Conservation (phyloP, 2,888 invertebrate species). For the Steinernema carpocapsae region DNA sequence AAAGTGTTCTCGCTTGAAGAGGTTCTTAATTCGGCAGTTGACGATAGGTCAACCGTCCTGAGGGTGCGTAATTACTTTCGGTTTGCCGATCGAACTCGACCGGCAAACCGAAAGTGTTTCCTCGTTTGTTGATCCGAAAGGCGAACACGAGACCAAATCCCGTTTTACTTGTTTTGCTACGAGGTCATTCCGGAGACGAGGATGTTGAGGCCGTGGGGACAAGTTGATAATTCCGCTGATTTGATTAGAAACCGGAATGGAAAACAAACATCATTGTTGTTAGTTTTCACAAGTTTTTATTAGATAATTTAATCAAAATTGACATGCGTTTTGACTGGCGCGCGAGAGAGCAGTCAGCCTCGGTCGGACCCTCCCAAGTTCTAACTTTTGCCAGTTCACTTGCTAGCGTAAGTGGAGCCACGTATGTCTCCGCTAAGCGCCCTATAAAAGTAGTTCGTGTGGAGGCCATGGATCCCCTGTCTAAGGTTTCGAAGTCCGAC, state of each 20-base stretch:
- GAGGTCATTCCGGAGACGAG: not conserved
- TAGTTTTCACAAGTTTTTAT: constrained; percentile 23
- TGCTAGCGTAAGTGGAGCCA: constrained; percentile 2
- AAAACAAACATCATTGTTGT: constrained; percentile 29
- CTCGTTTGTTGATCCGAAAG: not conserved
- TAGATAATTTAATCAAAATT: constrained; percentile 32
- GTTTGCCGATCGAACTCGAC: not conserved
- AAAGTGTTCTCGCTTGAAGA: not conserved
- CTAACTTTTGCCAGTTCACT: constrained; percentile 12
- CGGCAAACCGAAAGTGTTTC: not conserved
- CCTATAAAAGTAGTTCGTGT: constrained; percentile 3
- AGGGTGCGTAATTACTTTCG: not conserved
- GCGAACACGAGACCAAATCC: constrained; percentile 12
- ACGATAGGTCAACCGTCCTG: constrained; percentile 11
- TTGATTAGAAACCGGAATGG: constrained; percentile 10
- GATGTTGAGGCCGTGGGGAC: no score
- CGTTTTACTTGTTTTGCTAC: constrained; percentile 9
- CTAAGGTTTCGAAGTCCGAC: not conserved
- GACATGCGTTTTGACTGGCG: constrained; percentile 22
- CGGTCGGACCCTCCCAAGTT: constrained; percentile 11
- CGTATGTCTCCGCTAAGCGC: constrained; percentile 1
- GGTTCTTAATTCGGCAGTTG: not conserved
- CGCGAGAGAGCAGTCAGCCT: constrained; percentile 16
- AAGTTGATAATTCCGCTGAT: constrained; percentile 23
- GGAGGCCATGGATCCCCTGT: not conserved